Evolutionary conservation across 2,888 invertebrate species (phyloP), one percentile per base, ranked within the genome.

Genomic region (Mechanitis messenoides): DNA sequence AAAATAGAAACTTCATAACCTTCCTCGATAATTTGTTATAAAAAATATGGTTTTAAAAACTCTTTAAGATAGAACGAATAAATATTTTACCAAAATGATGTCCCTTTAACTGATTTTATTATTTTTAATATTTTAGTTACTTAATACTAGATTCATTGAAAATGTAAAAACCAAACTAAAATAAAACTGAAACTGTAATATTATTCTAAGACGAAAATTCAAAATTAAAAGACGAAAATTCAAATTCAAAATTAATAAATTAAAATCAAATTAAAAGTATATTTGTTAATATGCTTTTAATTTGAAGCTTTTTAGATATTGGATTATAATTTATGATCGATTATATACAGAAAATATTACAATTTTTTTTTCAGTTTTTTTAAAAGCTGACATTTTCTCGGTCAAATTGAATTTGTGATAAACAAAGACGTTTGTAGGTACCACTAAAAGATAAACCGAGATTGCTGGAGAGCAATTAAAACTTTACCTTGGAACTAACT

Each of bases 381-480:
- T 50, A n/a, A 50, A 11, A 50, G 7, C 31, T n/a, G 35, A 47
- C 55, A 50, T 63, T 61, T 62, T 61, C 55, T 61, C 60, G 58
- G 54, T 80, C 78, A 84, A 85, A 89, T 87, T 85, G 81, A 85
- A 87, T 87, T 85, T 85, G 84, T 80, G 82, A 83, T 84, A 82
- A 86, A 87, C 86, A 85, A 82, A 84, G 79, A 83, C 78, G 83
- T 84, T 81, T 78, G 74, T 74, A 69, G 80, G 73, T 79, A 84
- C 85, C 84, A 77, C 84, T 79, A 86, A 87, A 89, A 89, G 87
- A 87, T 87, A 86, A 87, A 87, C 84, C 79, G 80, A 86, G 85
- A 84, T 87, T 87, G 82, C 85, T 77, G 74, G 82, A 76, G 83
- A 84, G 87, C 89, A 89, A 89, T 89, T 89, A 89, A 89, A 89